Percentiles rank a stretch among this genome's conserved stretches.
phyloP scores from a whole-genome alignment of 2,888 invertebrate species.

The Sarcophaga caerulescens region DNA sequence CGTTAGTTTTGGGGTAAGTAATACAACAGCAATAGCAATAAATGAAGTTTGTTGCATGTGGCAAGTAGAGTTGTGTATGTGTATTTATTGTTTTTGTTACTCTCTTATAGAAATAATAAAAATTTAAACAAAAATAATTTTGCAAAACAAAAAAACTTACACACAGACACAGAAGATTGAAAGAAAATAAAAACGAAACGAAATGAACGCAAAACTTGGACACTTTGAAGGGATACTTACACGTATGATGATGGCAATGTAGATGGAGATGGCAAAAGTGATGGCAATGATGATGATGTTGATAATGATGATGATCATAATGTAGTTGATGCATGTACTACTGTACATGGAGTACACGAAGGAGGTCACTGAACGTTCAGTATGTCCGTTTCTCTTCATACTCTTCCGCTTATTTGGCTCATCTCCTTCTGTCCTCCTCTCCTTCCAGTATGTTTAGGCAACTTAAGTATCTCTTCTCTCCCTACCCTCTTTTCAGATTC shows the following conservation, averaged over 20 bases:
- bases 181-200: conserved; percentile 12
- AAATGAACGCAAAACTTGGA: conserved; percentile 30
- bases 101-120: conserved; percentile 52
- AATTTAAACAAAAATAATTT: conserved; percentile 58
- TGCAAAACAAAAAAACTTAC: conserved; percentile 7
- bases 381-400: conserved; percentile 44
- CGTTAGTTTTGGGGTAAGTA: conserved; percentile 65
- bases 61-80: background rate
- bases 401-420: conserved; percentile 42
- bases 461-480: conserved; percentile 33
- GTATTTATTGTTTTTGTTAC: conserved; percentile 1
- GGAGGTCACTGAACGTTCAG: conserved; percentile 64
- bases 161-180: background rate
- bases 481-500: background rate
- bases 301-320: background rate
- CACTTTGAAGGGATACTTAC: conserved; percentile 60
- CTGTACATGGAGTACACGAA: conserved; percentile 40
- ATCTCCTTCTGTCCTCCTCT: conserved; percentile 6
- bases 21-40: conserved; percentile 36
- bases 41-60: conserved; percentile 5
- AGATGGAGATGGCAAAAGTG: conserved; percentile 36
- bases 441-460: conserved; percentile 53
- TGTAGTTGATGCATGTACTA: conserved; percentile 47
- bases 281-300: conserved; percentile 50
- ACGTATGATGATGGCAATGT: conserved; percentile 60